phyloP scores from a whole-genome alignment of 2,113 vertebrate species.

The Chauna torquata region DNA sequence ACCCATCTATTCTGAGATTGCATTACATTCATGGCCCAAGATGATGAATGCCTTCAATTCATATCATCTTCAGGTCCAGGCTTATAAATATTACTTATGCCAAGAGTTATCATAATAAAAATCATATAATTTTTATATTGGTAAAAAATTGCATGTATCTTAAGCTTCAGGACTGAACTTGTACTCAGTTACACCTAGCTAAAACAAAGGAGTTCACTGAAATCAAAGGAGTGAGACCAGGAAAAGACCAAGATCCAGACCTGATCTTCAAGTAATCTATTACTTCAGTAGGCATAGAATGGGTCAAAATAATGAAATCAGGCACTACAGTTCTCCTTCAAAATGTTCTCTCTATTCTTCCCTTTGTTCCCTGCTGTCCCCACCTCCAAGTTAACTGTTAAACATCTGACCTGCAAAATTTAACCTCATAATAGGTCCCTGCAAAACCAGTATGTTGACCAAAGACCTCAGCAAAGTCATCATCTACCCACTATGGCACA shows the following conservation, averaged over 20 bases:
- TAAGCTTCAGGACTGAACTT: not conserved
- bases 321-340: not conserved
- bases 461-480: not conserved
- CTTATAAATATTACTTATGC: not conserved
- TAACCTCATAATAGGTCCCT: not conserved
- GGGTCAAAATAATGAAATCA: not conserved
- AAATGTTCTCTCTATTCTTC: not conserved
- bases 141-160: not conserved
- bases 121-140: not conserved
- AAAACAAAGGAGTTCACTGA: not conserved
- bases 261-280: not conserved
- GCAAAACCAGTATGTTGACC: not conserved
- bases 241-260: not conserved
- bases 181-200: not conserved
- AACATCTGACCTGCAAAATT: not conserved
- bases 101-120: not conserved
- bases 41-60: not conserved
- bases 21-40: not conserved
- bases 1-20: not conserved
- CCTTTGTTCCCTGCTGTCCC: not conserved
- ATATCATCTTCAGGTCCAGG: not conserved
- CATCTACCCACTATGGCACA: not conserved
- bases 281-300: not conserved
- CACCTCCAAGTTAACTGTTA: not conserved
- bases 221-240: not conserved